Evolutionary conservation across 2,113 vertebrate genomes (phyloP).

Genomic region (Cacatua alba): DNA sequence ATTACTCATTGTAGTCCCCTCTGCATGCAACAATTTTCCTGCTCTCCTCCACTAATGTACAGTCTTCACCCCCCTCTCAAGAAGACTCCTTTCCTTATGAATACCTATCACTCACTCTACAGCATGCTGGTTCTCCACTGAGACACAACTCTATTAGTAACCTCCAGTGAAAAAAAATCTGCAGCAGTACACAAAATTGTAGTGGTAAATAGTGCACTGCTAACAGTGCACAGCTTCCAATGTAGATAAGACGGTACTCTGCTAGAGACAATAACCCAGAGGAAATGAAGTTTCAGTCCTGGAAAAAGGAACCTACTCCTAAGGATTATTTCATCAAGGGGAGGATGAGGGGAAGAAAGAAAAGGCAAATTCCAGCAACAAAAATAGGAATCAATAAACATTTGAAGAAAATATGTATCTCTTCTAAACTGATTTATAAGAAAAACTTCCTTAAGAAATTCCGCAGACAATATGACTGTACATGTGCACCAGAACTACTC

Average conservation of each 20-base stretch:
- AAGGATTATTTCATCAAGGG: neutral
- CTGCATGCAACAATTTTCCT: neutral
- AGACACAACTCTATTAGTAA: neutral
- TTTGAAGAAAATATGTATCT: neutral
- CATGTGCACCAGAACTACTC: neutral
- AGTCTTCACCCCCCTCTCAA: neutral
- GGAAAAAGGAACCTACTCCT: neutral
- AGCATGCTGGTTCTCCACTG: neutral
- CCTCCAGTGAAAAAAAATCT: neutral
- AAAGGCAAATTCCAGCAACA: neutral
- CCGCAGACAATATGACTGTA: neutral
- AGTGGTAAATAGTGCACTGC: neutral
- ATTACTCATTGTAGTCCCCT: neutral
- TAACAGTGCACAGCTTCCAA: neutral
- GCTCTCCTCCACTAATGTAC: neutral
- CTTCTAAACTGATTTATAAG: neutral
- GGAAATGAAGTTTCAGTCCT: neutral
- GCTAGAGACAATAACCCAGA: neutral
- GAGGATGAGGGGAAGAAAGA: fast-evolving
- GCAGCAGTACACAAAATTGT: neutral
- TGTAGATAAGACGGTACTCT: neutral
- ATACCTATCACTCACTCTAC: neutral
- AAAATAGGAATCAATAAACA: neutral
- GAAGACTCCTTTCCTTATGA: neutral
- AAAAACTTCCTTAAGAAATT: neutral